A percentile compares a stretch with the other conserved stretches of the same genome.
These are phyloP conservation scores for Delia radicum DNA, from an alignment of 1,140 invertebrate species.

Conservation along the genomic window DNA sequence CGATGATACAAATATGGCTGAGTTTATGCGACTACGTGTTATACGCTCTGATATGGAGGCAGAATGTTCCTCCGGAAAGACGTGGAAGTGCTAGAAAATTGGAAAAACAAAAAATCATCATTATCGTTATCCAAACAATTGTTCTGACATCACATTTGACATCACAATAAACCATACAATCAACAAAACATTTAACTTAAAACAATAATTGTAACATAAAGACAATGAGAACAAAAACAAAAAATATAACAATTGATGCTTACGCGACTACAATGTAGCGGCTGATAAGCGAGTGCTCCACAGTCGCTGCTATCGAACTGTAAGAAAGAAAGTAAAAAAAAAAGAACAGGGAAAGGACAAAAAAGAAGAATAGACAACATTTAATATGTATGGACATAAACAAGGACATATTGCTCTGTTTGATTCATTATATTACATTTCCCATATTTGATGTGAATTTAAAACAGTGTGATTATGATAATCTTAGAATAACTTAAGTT, in stretches of 20 bases:
- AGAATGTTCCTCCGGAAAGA: constrained; percentile 53
- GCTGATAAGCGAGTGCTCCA: constrained; percentile 48
- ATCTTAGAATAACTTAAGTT: no score
- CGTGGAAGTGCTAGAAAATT: constrained; percentile 68
- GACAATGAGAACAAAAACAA: background rate
- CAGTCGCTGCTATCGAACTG: constrained; percentile 54
- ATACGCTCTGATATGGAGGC: constrained; percentile 58
- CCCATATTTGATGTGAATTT: no score
- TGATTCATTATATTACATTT: no score
- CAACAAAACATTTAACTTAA: background rate
- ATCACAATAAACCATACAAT: background rate
- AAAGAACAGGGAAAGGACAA: constrained; percentile 29
- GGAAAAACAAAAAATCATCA: constrained; percentile 2
- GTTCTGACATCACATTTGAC: background rate
- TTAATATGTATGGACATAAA: background rate
- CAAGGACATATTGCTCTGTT: background rate
- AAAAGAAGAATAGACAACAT: constrained; percentile 33
- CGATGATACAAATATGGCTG: constrained; percentile 71
- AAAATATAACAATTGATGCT: constrained; percentile 28
- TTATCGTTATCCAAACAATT: background rate
- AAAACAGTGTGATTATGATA: no score
- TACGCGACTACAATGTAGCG: constrained; percentile 53
- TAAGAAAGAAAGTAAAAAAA: constrained; percentile 35
- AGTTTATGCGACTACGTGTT: constrained; percentile 71
- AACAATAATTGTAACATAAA: background rate